Percentiles rank a stretch among this genome's conserved stretches.
These are phyloP conservation scores for Rhodeus uyekii DNA, from an alignment of 2,797 vertebrate genomes.

Conservation along the genomic window DNA sequence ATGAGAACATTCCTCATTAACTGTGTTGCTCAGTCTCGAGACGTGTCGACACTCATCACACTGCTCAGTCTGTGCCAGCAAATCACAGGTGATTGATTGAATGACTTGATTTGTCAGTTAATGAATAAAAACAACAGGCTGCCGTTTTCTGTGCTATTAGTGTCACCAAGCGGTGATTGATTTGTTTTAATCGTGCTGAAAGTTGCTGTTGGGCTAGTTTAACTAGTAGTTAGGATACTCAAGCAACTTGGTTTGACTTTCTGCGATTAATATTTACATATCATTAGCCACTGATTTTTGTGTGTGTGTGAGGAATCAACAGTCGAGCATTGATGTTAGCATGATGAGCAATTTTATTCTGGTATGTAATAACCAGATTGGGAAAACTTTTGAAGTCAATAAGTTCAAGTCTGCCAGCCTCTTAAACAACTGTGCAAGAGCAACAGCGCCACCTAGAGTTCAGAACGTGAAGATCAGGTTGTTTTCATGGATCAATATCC, in stretches of 20 bases:
- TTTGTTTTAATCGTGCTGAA: background rate
- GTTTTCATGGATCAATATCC: background rate
- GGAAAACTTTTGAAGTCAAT: background rate
- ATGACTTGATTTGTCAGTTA: background rate
- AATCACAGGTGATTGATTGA: constrained; percentile 7
- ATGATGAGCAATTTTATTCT: background rate
- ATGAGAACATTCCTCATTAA: constrained; percentile 3
- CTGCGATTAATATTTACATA: background rate
- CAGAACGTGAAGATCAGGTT: background rate
- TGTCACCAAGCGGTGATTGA: background rate
- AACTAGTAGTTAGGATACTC: background rate
- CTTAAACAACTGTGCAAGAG: background rate
- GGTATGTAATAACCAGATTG: background rate
- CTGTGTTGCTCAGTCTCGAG: background rate
- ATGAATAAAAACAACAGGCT: background rate
- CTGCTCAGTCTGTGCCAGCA: background rate
- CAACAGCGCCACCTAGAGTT: constrained; percentile 28
- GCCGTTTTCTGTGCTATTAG: background rate
- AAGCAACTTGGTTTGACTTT: background rate
- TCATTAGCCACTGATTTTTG: background rate
- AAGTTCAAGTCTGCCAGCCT: background rate
- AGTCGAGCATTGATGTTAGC: too few relatives aligned
- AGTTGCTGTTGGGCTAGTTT: background rate
- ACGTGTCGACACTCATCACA: background rate
- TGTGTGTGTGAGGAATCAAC: background rate